Evolutionary conservation across 1,140 invertebrate genomes (phyloP).

Genomic region (Platorchestia sp.): DNA sequence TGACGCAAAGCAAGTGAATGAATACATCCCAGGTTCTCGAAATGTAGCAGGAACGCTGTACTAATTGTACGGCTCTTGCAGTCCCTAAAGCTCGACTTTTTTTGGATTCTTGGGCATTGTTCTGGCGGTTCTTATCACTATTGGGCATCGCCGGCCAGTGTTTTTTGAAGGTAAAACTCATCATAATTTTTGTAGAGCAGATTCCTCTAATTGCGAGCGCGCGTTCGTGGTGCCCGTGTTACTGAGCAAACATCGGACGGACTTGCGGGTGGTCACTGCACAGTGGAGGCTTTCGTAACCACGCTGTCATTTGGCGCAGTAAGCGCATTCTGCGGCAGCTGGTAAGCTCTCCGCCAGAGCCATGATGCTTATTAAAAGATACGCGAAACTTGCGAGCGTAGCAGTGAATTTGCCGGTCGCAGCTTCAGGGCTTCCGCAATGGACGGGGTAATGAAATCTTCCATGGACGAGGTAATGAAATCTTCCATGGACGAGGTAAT

Average conservation of each 20-base stretch:
- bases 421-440: background rate
- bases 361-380: background rate
- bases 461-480: background rate
- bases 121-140: conserved; percentile 45
- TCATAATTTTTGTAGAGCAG: conserved; percentile 54
- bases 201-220: conserved; percentile 46
- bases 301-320: conserved; percentile 31
- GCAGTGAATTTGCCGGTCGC: background rate
- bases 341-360: background rate
- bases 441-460: background rate
- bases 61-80: conserved; percentile 12
- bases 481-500: background rate
- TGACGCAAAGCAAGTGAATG: conserved; percentile 29
- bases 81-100: conserved; percentile 15
- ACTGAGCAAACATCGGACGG: background rate
- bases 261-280: conserved; percentile 23
- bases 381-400: background rate
- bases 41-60: conserved; percentile 19
- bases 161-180: conserved; percentile 55
- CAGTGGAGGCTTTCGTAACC: background rate
- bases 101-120: conserved; percentile 54
- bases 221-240: conserved; percentile 5
- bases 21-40: conserved; percentile 15
- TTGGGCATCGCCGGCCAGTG: conserved; percentile 48
- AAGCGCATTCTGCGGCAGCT: conserved; percentile 1